Evolutionary conservation across 1,140 invertebrate species (phyloP).

Genomic region (Apocrypta bakeri): DNA sequence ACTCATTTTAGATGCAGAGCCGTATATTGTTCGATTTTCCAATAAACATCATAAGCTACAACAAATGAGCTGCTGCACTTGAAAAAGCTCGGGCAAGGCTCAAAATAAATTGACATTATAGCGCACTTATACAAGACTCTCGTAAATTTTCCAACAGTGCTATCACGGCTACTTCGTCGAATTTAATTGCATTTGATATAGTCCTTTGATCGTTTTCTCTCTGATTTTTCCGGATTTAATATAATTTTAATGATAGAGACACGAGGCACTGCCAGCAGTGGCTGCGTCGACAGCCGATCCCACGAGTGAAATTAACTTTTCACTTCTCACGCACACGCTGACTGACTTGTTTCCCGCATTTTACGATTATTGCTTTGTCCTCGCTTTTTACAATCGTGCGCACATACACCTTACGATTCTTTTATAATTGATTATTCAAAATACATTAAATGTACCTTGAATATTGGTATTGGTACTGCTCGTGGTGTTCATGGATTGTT

Average conservation of each 20-base stretch:
- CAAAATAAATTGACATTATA: slow-evolving; percentile 35
- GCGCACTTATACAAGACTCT: neutral
- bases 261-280: neutral
- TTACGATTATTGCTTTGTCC: slow-evolving; percentile 31
- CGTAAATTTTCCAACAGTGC: slow-evolving; percentile 11
- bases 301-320: slow-evolving; percentile 33
- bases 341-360: slow-evolving; percentile 29
- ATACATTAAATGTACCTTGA: no score
- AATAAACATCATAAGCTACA: no score
- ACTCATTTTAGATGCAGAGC: no score
- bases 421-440: slow-evolving; percentile 26
- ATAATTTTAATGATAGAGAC: slow-evolving; percentile 1
- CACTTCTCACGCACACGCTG: neutral
- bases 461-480: no score
- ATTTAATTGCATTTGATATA: slow-evolving; percentile 27
- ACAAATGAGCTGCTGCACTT: slow-evolving; percentile 20
- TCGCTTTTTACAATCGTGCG: slow-evolving; percentile 7
- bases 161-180: slow-evolving; percentile 2
- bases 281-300: neutral
- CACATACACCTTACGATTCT: slow-evolving; percentile 9
- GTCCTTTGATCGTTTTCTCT: neutral
- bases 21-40: no score
- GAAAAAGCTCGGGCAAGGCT: neutral
- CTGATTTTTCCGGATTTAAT: no score
- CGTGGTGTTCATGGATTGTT: neutral